Percentiles rank a stretch among this genome's conserved stretches.
Evolutionary conservation across 2,888 invertebrate genomes (phyloP).

Genomic region (Choreutis nemorana): DNA sequence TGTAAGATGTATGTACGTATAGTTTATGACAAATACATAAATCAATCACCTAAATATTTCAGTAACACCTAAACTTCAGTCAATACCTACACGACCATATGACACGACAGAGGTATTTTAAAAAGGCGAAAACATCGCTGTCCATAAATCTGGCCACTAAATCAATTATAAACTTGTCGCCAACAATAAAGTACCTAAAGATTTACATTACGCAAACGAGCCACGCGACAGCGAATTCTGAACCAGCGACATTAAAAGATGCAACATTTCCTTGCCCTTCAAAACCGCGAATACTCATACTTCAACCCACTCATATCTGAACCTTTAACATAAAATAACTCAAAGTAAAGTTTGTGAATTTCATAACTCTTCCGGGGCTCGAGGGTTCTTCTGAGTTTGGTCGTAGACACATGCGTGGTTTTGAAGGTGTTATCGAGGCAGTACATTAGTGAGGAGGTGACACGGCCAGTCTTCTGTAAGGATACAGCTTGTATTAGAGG

Average conservation of each 20-base stretch:
- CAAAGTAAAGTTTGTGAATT: slow-evolving; percentile 8
- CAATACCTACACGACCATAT: too few relatives aligned
- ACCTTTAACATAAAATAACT: too few relatives aligned
- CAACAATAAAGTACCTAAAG: slow-evolving; percentile 47
- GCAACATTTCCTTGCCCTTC: slow-evolving; percentile 35
- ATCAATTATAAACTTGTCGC: slow-evolving; percentile 43
- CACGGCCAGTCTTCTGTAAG: slow-evolving; percentile 62
- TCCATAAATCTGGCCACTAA: slow-evolving; percentile 32
- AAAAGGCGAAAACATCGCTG: too few relatives aligned
- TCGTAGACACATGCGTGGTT: slow-evolving; percentile 38
- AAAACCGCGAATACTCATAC: slow-evolving; percentile 31
- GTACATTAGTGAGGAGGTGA: slow-evolving; percentile 61
- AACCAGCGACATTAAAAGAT: slow-evolving; percentile 49
- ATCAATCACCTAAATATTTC: too few relatives aligned
- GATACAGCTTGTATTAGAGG: slow-evolving; percentile 59
- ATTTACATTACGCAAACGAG: slow-evolving; percentile 44
- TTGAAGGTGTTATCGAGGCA: slow-evolving; percentile 57
- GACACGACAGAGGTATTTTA: too few relatives aligned
- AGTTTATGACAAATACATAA: too few relatives aligned
- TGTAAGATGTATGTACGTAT: too few relatives aligned
- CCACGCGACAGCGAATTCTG: slow-evolving; percentile 44
- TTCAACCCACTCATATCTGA: too few relatives aligned
- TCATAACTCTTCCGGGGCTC: slow-evolving; percentile 4
- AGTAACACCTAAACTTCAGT: too few relatives aligned
- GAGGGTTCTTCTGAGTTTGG: slow-evolving; percentile 24